These are phyloP conservation scores for Salmo trutta DNA, from an alignment of 2,797 vertebrate species.

Conservation along the genomic window DNA sequence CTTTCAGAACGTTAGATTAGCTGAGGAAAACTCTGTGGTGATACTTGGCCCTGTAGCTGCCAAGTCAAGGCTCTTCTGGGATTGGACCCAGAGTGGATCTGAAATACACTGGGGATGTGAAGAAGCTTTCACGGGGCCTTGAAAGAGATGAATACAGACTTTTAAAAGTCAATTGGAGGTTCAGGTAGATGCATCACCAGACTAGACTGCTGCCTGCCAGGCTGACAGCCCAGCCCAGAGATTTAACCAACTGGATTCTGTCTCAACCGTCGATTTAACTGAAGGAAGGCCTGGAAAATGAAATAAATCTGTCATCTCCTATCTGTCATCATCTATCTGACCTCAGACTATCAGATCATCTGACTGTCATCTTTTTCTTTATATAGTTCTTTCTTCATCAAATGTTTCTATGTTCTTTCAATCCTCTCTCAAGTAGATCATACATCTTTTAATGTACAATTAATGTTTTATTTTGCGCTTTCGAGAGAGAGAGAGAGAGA, in stretches of 20 bases:
- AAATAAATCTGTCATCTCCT: too few relatives aligned
- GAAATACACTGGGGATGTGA: background rate
- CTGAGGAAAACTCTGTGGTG: too few relatives aligned
- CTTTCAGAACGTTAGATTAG: too few relatives aligned
- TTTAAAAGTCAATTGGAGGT: constrained; percentile 17
- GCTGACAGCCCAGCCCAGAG: background rate
- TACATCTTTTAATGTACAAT: constrained; percentile 46
- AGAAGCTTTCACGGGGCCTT: too few relatives aligned
- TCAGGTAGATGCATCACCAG: constrained; percentile 6
- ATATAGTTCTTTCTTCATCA: background rate
- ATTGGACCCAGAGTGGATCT: background rate
- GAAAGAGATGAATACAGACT: background rate
- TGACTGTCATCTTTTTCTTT: background rate
- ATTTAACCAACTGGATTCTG: background rate
- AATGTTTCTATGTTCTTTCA: constrained; percentile 31
- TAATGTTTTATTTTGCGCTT: constrained; percentile 50
- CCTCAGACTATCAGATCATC: too few relatives aligned
- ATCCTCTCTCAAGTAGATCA: constrained; percentile 55
- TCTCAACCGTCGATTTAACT: too few relatives aligned
- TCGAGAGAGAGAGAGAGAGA: background rate
- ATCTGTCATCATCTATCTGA: too few relatives aligned
- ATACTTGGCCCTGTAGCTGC: too few relatives aligned
- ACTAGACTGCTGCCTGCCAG: background rate
- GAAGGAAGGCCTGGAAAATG: too few relatives aligned
- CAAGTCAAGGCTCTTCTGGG: too few relatives aligned